Percentiles rank a stretch among this genome's conserved stretches.
Evolutionary conservation across 2,797 vertebrate species (phyloP).

Genomic region (Sebastes matsubarae): DNA sequence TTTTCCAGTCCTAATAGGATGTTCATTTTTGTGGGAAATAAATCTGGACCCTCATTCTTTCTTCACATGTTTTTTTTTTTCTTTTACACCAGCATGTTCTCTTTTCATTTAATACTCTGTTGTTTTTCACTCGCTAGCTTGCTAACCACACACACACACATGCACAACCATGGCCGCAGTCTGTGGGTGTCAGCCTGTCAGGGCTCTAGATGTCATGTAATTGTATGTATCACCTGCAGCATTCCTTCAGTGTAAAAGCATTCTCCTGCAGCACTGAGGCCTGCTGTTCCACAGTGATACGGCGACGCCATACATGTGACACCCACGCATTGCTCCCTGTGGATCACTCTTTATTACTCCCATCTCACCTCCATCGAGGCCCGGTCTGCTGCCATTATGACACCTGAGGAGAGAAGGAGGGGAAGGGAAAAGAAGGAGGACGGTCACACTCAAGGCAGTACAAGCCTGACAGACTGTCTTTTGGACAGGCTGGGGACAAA

Average conservation of each 20-base stretch:
- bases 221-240: slow-evolving; percentile 83
- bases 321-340: slow-evolving; percentile 67
- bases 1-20: slow-evolving; percentile 91
- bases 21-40: slow-evolving; percentile 82
- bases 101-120: slow-evolving; percentile 55
- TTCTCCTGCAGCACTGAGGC: slow-evolving; percentile 74
- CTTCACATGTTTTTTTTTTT: slow-evolving; percentile 12
- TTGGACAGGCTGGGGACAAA: slow-evolving; percentile 64
- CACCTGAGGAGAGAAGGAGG: slow-evolving; percentile 71
- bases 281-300: slow-evolving; percentile 69
- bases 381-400: slow-evolving; percentile 74
- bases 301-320: slow-evolving; percentile 68
- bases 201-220: slow-evolving; percentile 83
- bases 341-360: slow-evolving; percentile 76
- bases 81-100: slow-evolving; percentile 41
- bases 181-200: slow-evolving; percentile 80
- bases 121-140: slow-evolving; percentile 16
- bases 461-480: slow-evolving; percentile 65
- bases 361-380: slow-evolving; percentile 74
- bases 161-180: slow-evolving; percentile 44
- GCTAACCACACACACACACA: not conserved
- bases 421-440: slow-evolving; percentile 70
- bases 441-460: slow-evolving; percentile 75
- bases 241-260: slow-evolving; percentile 80
- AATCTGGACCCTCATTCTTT: slow-evolving; percentile 71